A percentile compares a stretch with the other conserved stretches of the same genome.
phyloP scores from a whole-genome alignment of 2,113 vertebrate species.

The Heterocephalus glaber region DNA sequence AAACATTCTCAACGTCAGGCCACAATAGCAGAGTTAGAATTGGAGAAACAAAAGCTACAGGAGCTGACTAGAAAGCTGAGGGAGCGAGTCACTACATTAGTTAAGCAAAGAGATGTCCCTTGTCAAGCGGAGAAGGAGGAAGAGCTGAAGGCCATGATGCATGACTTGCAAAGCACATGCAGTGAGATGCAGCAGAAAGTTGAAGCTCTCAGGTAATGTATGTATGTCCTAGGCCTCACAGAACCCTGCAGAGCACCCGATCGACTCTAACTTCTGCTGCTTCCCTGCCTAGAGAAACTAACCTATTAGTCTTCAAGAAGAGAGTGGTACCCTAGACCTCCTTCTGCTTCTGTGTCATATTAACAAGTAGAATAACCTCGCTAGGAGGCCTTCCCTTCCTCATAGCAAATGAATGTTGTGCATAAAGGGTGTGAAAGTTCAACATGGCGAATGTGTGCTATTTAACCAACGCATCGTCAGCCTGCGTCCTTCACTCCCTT shows the following conservation, averaged over 20 bases:
- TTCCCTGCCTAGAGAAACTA: slow-evolving; percentile 84
- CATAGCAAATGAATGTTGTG: slow-evolving; percentile 43
- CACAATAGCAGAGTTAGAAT: rapidly evolving
- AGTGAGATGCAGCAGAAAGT: slow-evolving; percentile 87
- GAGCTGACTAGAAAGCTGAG: slow-evolving; percentile 73
- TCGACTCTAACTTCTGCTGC: slow-evolving; percentile 51
- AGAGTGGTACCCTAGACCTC: slow-evolving; percentile 31
- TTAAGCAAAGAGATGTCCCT: slow-evolving; percentile 69
- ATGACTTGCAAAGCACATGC: slow-evolving; percentile 86
- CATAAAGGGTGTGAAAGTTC: neutral
- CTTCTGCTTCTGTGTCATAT: slow-evolving; percentile 41
- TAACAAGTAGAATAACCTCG: slow-evolving; percentile 83
- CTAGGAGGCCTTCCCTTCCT: slow-evolving; percentile 62
- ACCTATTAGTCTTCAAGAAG: slow-evolving; percentile 70
- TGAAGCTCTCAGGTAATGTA: slow-evolving; percentile 92
- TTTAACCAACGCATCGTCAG: neutral
- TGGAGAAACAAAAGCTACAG: slow-evolving; percentile 65
- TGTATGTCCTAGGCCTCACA: neutral
- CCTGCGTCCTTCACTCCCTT: neutral
- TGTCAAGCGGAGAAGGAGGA: slow-evolving; percentile 81
- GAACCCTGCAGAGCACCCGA: slow-evolving; percentile 26
- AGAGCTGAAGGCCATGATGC: slow-evolving; percentile 80
- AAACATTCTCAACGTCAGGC: rapidly evolving
- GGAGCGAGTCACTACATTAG: slow-evolving; percentile 67
- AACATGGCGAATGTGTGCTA: neutral